phyloP scores from a whole-genome alignment of 2,113 vertebrate species.

The Lepisosteus osseus region DNA sequence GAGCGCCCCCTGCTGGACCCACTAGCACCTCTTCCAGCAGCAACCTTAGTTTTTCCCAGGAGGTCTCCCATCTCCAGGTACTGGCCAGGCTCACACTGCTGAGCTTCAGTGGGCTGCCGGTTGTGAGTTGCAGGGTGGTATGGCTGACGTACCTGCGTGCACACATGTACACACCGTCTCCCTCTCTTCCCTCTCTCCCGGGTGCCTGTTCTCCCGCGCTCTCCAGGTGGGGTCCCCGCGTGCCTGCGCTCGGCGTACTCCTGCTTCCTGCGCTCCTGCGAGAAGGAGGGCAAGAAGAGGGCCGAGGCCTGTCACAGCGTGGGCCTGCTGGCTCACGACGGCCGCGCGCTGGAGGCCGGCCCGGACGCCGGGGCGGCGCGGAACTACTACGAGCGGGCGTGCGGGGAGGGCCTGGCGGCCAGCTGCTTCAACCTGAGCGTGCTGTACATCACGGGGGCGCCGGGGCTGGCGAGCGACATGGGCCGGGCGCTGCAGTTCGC shows the following conservation, averaged over 20 bases:
- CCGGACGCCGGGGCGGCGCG: slow-evolving; percentile 62
- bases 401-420: slow-evolving; percentile 72
- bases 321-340: slow-evolving; percentile 79
- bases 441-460: slow-evolving; percentile 77
- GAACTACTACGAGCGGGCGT: slow-evolving; percentile 84
- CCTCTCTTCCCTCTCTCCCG: slow-evolving; percentile 15
- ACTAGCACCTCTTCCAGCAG: too few relatives aligned
- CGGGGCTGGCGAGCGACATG: slow-evolving; percentile 80
- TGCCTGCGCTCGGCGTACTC: slow-evolving; percentile 81
- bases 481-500: slow-evolving; percentile 75
- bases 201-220: slow-evolving; percentile 6
- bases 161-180: background rate
- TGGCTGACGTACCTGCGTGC: too few relatives aligned
- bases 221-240: slow-evolving; percentile 73
- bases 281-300: slow-evolving; percentile 79
- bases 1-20: too few relatives aligned
- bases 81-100: too few relatives aligned
- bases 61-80: too few relatives aligned
- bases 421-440: slow-evolving; percentile 91
- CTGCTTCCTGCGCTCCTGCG: slow-evolving; percentile 82
- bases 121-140: too few relatives aligned
- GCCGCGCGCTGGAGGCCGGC: slow-evolving; percentile 59
- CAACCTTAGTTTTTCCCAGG: too few relatives aligned
- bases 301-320: slow-evolving; percentile 81
- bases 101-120: too few relatives aligned